Conservation (phyloP, 2,113 vertebrate genomes). For the Cololabis saira region DNA sequence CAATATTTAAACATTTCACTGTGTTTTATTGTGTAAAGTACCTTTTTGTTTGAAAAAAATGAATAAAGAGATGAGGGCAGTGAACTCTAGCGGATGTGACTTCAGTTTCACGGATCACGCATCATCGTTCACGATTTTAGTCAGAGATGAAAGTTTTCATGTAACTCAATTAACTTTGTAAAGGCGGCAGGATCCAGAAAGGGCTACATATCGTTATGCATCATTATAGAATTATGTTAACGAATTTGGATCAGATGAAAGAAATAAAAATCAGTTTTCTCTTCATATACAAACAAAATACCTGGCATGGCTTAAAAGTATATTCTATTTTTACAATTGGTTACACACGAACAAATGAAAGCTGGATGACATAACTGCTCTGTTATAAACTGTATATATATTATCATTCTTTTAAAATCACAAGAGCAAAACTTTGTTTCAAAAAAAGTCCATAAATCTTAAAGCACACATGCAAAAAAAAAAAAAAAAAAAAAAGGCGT, state of each 20-base stretch:
- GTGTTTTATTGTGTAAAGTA: slow-evolving; percentile 9
- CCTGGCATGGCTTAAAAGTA: not conserved
- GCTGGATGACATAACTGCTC: not conserved
- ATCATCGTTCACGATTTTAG: not conserved
- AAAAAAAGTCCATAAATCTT: not conserved
- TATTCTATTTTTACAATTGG: not conserved
- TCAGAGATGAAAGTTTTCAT: too few relatives aligned
- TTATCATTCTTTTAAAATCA: slow-evolving; percentile 6
- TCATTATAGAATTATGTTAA: not conserved
- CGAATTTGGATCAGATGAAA: not conserved
- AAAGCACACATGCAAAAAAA: slow-evolving; percentile 32
- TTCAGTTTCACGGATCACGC: not conserved
- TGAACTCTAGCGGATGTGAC: not conserved
- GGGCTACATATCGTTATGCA: not conserved
- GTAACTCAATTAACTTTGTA: not conserved
- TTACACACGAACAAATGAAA: slow-evolving; percentile 16
- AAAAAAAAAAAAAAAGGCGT: slow-evolving; percentile 28
- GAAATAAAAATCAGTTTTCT: not conserved
- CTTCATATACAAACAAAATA: not conserved
- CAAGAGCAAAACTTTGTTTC: slow-evolving; percentile 9
- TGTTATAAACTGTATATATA: not conserved
- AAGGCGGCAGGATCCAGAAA: slow-evolving; percentile 11
- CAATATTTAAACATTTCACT: slow-evolving; percentile 14
- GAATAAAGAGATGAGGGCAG: not conserved
- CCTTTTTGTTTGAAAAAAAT: slow-evolving; percentile 5